Conservation (phyloP, 1,140 invertebrate species). For the Zophobas atratus region DNA sequence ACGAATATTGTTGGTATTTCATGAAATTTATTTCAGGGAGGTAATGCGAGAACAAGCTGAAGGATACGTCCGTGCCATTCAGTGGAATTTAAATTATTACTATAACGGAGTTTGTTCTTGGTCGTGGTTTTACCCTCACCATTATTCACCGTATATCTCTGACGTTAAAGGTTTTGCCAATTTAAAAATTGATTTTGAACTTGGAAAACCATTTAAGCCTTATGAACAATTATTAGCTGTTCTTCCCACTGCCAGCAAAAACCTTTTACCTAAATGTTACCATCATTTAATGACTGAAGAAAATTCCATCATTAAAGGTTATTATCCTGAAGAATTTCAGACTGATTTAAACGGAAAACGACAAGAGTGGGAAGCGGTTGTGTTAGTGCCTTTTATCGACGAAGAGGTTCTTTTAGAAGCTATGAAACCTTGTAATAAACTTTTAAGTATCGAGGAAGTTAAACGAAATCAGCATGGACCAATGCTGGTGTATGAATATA, state of each 20-base stretch:
- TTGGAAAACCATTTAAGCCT: conserved; percentile 92
- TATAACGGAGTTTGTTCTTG: conserved; percentile 96
- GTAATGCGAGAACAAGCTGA: conserved; percentile 86
- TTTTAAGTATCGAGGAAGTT: conserved; percentile 81
- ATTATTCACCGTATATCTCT: conserved; percentile 97
- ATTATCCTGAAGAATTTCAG: conserved; percentile 92
- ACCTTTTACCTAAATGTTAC: conserved; percentile 86
- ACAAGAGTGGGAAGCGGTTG: conserved; percentile 98
- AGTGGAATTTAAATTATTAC: conserved; percentile 98
- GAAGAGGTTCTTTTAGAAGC: conserved; percentile 84
- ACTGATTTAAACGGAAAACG: conserved; percentile 95
- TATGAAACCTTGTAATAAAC: conserved; percentile 80
- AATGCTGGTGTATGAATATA: conserved; percentile 86
- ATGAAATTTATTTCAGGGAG: conserved; percentile 72
- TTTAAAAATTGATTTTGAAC: conserved; percentile 83
- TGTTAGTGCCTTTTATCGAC: conserved; percentile 97
- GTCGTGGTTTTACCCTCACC: conserved; percentile 98
- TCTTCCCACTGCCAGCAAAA: conserved; percentile 87
- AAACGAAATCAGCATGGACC: conserved; percentile 88
- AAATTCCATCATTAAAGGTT: conserved; percentile 89
- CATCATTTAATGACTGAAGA: conserved; percentile 87
- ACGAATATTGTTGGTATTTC: conserved; percentile 55
- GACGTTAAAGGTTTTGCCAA: conserved; percentile 89
- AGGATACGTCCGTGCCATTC: conserved; percentile 92
- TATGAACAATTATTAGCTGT: conserved; percentile 96